These are phyloP conservation scores for Podarcis lilfordi DNA, from an alignment of 2,797 vertebrate genomes.

Conservation along the genomic window DNA sequence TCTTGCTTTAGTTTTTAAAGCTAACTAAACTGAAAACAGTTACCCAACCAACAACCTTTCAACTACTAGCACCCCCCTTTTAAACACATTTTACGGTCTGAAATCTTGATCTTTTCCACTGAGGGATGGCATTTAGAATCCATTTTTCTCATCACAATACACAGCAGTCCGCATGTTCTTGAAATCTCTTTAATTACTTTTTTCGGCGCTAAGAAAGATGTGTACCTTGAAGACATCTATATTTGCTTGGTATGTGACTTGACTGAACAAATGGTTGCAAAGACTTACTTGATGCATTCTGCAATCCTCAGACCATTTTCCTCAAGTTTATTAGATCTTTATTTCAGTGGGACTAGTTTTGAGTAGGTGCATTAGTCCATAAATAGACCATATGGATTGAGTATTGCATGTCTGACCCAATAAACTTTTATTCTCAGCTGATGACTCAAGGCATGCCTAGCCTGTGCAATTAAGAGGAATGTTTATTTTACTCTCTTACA, in stretches of 20 bases:
- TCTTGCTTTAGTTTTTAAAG: not conserved
- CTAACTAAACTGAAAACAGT: not conserved
- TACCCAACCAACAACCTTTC: not conserved
- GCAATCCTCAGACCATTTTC: conserved; percentile 2
- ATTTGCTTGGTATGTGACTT: conserved; percentile 14
- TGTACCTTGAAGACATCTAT: conserved; percentile 23
- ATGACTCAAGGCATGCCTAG: conserved; percentile 54
- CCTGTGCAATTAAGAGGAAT: conserved; percentile 59
- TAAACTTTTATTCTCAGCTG: conserved; percentile 43
- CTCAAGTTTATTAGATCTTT: not conserved
- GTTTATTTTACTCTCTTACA: conserved; percentile 66
- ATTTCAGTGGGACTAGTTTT: not conserved
- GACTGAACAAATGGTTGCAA: conserved; percentile 25
- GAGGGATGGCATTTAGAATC: conserved; percentile 25
- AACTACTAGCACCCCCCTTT: not conserved
- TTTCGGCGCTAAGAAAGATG: conserved; percentile 28
- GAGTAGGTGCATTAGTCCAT: not conserved
- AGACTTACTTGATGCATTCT: conserved; percentile 5
- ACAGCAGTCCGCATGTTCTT: not conserved
- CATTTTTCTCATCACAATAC: conserved; percentile 3
- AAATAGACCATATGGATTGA: not conserved
- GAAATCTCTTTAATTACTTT: conserved; percentile 11
- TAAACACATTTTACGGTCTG: conserved; percentile 22
- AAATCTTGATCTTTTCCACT: not conserved
- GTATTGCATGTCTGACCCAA: conserved; percentile 3